phyloP scores from a whole-genome alignment of 2,888 invertebrate genomes.

The Tethea ocularis region DNA sequence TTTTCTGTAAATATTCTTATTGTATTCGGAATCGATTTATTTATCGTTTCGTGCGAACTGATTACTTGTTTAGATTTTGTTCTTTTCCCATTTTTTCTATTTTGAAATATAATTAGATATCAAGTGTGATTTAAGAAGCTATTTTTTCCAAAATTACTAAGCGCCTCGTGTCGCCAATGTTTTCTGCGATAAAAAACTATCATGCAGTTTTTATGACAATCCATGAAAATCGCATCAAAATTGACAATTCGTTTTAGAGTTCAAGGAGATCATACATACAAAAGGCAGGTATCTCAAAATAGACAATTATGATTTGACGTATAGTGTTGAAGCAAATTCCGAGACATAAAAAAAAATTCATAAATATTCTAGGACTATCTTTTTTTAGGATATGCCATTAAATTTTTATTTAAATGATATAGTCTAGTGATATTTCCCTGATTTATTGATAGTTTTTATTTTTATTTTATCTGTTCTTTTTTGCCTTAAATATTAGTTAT shows the following conservation, averaged over 20 bases:
- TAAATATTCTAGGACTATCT: no score
- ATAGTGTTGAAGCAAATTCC: no score
- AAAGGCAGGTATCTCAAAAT: neutral
- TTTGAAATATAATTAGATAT: neutral
- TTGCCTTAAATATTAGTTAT: neutral
- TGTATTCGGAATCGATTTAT: conserved; percentile 7
- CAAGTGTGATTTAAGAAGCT: neutral
- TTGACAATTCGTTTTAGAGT: neutral
- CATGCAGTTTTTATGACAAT: neutral
- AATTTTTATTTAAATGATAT: no score
- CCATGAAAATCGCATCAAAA: neutral
- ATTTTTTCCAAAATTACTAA: neutral
- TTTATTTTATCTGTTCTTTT: neutral
- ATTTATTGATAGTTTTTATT: no score
- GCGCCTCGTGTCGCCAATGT: neutral
- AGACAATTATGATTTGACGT: neutral
- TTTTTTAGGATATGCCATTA: no score
- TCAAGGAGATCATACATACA: neutral
- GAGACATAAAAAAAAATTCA: no score
- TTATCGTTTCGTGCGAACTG: neutral
- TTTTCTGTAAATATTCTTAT: conserved; percentile 7
- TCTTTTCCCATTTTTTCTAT: neutral
- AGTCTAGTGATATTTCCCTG: no score
- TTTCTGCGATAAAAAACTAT: neutral
- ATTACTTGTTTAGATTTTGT: neutral